Conservation (phyloP, 2,113 vertebrate species). For the Ophiodon elongatus region DNA sequence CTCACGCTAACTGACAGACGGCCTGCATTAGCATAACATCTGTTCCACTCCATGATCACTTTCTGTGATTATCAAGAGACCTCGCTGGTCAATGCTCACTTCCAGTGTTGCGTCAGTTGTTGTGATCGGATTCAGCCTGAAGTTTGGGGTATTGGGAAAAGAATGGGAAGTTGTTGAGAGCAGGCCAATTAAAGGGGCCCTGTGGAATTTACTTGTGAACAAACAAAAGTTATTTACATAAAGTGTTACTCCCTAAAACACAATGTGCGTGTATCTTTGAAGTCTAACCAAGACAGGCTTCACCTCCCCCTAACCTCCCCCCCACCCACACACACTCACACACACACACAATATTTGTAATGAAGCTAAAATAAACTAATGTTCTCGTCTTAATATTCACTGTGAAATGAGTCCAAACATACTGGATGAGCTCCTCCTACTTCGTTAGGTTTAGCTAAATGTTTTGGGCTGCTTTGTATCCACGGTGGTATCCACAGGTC, state of each 20-base stretch:
- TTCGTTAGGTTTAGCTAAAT: background rate
- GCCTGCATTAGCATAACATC: conserved; percentile 74
- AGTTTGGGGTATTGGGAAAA: background rate
- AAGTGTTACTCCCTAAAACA: background rate
- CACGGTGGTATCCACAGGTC: background rate
- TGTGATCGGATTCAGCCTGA: background rate
- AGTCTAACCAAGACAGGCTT: background rate
- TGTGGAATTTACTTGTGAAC: background rate
- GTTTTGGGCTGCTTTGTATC: background rate
- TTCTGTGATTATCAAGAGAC: conserved; percentile 15
- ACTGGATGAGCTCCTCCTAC: background rate
- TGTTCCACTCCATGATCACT: conserved; percentile 65
- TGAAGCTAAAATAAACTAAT: background rate
- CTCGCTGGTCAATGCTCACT: conserved; percentile 35
- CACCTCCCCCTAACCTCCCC: too few relatives aligned
- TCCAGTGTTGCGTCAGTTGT: conserved; percentile 6
- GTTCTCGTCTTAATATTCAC: background rate
- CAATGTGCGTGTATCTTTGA: background rate
- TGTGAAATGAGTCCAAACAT: background rate
- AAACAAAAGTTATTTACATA: background rate
- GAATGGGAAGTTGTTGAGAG: conserved; percentile 24
- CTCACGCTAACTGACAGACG: conserved; percentile 58
- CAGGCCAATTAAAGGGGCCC: conserved; percentile 32
- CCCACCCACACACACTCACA: too few relatives aligned
- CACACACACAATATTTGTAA: too few relatives aligned